Base-by-base conservation (phyloP, 2,888 invertebrate genomes). In the Bedellia somnulentella region DNA sequence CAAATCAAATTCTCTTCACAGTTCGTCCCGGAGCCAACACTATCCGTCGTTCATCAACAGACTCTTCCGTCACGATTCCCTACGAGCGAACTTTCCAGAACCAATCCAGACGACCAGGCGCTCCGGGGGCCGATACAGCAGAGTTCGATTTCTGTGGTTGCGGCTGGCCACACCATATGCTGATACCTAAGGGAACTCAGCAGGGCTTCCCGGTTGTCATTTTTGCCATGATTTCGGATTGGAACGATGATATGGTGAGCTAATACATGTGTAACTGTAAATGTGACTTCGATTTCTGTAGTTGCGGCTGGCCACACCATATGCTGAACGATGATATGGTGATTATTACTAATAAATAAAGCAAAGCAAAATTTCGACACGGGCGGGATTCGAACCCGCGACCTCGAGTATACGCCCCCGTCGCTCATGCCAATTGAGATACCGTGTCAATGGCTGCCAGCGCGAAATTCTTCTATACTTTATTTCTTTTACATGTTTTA, bases 101-200 rank as follows among this genome's bases (percentile, higher is more conserved):
- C 52, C 85, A 87, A 41, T 45, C 51, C 1, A 71, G 61, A 31
- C 76, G 87, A 0, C 85, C 87, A 0, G 79, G 71, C 0, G 79
- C 79, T 24, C 44, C 61, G 0, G 57, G 73, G n/a, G 52, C 77
- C 1, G 60, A 70, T 2, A 60, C 79, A 0, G 66, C 66, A 0
- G 70, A 77, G 40, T 87, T 87, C 64, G 86, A 87, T 63, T 89
- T 87, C 79, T 93, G 92, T 64, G 91, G 91, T 35, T 93, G 92
- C 46, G 90, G 91, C 29, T 91, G 91, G 89, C 91, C 91, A 0
- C 84, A 89, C 36, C 89, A 91, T 57, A 80, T 91, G 81, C 76
- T 90, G 4, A 41, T 89, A 18, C 87, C 90, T 1, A 86, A 82
- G 58, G 91, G 91, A 3, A 83, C 57, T 3, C 47, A 75, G 0